Conservation (phyloP, 2,797 vertebrate genomes). For the Melanotaenia nigrans region DNA sequence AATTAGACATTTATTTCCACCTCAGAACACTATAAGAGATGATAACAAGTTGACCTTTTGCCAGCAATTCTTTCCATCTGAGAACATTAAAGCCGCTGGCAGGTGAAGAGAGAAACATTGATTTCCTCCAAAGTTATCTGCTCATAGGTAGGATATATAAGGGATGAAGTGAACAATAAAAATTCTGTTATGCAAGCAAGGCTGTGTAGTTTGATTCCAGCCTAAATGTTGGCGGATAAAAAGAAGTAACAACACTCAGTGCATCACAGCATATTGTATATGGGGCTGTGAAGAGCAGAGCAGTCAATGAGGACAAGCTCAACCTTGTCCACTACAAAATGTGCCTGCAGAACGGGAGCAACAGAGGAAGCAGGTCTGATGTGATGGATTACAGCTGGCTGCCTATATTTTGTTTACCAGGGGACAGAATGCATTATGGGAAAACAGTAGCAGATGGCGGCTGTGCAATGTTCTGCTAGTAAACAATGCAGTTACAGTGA, state of each 20-base stretch:
- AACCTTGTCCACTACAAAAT: not conserved
- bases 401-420: not conserved
- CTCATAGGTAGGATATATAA: not conserved
- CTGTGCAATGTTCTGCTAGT: not conserved
- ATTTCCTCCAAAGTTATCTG: not conserved
- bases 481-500: not conserved
- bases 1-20: not conserved
- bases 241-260: not conserved
- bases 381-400: not conserved
- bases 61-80: not conserved
- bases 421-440: not conserved
- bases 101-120: slow-evolving; percentile 1
- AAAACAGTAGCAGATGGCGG: too few relatives aligned
- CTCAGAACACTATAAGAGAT: not conserved
- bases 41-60: not conserved
- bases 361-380: not conserved
- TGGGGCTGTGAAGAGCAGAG: not conserved
- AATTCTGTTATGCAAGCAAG: not conserved
- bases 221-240: not conserved
- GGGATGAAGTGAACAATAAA: not conserved
- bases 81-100: not conserved
- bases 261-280: not conserved
- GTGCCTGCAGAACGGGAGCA: not conserved
- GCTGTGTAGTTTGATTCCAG: not conserved
- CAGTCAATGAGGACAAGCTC: not conserved